phyloP scores from a whole-genome alignment of 1,140 invertebrate species.

The Drosophila dunni region DNA sequence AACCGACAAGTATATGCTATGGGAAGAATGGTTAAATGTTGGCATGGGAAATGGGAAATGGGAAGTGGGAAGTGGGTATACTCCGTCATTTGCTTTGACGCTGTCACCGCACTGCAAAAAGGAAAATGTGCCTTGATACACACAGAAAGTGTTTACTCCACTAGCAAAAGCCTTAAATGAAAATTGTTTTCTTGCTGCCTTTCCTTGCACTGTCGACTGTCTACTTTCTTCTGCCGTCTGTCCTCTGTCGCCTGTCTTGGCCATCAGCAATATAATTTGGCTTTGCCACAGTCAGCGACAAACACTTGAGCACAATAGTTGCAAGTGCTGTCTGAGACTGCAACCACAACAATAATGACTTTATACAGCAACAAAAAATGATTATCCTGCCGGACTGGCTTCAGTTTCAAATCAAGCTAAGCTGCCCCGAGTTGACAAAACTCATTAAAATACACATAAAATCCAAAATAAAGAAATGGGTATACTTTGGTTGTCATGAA shows the following conservation, averaged over 20 bases:
- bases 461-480: too few relatives aligned
- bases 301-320: slow-evolving; percentile 75
- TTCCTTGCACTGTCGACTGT: not conserved
- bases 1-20: not conserved
- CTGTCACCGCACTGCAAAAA: slow-evolving; percentile 49
- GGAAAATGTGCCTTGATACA: slow-evolving; percentile 40
- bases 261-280: slow-evolving; percentile 73
- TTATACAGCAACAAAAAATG: slow-evolving; percentile 71
- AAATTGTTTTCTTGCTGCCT: slow-evolving; percentile 73
- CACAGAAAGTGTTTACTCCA: slow-evolving; percentile 68
- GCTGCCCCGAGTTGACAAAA: slow-evolving; percentile 22
- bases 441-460: too few relatives aligned
- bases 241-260: slow-evolving; percentile 46
- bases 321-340: slow-evolving; percentile 45
- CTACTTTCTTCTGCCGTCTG: slow-evolving; percentile 2
- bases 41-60: not conserved
- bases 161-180: slow-evolving; percentile 67
- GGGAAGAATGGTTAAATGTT: not conserved
- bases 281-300: slow-evolving; percentile 64
- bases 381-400: slow-evolving; percentile 68
- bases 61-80: slow-evolving; percentile 7
- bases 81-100: slow-evolving; percentile 61
- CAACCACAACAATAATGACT: slow-evolving; percentile 81
- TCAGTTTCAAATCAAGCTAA: slow-evolving; percentile 42
- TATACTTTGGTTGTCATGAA: too few relatives aligned